Percentiles rank a stretch among this genome's conserved stretches.
phyloP scores from a whole-genome alignment of 2,888 invertebrate genomes.

The Beris morrisii region DNA sequence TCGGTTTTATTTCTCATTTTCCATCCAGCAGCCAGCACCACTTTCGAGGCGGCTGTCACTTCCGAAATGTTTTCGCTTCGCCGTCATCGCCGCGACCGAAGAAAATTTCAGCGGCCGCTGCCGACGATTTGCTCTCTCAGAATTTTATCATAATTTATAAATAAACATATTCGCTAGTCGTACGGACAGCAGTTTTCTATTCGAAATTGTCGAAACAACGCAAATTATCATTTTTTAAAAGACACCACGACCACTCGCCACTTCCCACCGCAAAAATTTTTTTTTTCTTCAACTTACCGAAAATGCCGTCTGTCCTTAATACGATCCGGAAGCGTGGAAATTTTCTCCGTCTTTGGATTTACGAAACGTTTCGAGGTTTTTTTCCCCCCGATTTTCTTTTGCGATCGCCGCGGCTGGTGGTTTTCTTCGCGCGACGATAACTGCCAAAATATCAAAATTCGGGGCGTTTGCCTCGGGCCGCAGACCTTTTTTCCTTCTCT shows the following conservation, averaged over 20 bases:
- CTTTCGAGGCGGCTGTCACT: no score
- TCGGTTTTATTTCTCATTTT: no score
- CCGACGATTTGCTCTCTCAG: not conserved
- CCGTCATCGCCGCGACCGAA: not conserved
- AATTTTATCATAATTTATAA: slow-evolving; percentile 30
- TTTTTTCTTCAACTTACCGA: slow-evolving; percentile 13
- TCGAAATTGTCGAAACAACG: slow-evolving; percentile 16
- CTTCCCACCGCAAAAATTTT: no score
- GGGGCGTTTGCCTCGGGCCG: slow-evolving; percentile 24
- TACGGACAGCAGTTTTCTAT: slow-evolving; percentile 16
- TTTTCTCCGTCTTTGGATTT: slow-evolving; percentile 4
- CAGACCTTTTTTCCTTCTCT: no score
- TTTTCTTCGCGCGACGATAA: no score
- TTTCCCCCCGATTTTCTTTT: not conserved
- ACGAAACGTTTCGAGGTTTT: not conserved
- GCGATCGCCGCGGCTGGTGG: no score
- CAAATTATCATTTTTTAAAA: slow-evolving; percentile 11
- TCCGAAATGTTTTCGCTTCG: not conserved
- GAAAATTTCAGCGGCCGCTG: not conserved
- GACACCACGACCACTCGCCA: no score
- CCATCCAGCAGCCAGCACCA: no score
- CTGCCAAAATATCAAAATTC: not conserved
- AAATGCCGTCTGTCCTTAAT: slow-evolving; percentile 23
- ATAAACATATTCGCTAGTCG: slow-evolving; percentile 23
- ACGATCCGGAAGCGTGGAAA: slow-evolving; percentile 1